Evolutionary conservation across 2,113 vertebrate species (phyloP).

Genomic region (Rhinoderma darwinii): DNA sequence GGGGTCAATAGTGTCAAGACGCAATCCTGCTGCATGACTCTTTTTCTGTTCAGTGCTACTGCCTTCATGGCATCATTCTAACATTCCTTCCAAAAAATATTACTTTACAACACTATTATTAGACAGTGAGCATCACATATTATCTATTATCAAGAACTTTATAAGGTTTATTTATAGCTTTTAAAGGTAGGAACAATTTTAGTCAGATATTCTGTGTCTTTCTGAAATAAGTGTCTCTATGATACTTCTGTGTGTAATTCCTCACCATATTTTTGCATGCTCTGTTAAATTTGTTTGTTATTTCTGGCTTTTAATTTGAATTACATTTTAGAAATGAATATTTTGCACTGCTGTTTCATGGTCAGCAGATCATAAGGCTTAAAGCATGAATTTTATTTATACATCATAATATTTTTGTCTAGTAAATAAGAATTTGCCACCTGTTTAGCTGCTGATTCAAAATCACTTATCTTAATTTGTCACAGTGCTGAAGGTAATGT

Average conservation of each 20-base stretch:
- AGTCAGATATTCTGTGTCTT: background rate
- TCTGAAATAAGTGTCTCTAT: background rate
- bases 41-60: too few species aligned
- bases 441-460: constrained; percentile 54
- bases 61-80: too few species aligned
- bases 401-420: constrained; percentile 41
- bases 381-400: constrained; percentile 40
- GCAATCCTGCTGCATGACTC: too few species aligned
- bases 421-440: constrained; percentile 52
- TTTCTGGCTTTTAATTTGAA: constrained; percentile 40
- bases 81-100: too few species aligned
- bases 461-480: constrained; percentile 52
- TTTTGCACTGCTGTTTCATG: constrained; percentile 32
- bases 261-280: background rate
- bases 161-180: background rate
- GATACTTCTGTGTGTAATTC: constrained; percentile 18
- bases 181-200: background rate
- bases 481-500: constrained; percentile 37
- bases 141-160: too few species aligned
- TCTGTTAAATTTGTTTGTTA: constrained; percentile 39
- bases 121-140: too few species aligned
- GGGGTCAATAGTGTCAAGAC: too few species aligned
- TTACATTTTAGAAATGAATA: constrained; percentile 18
- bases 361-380: constrained; percentile 39
- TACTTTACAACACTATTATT: too few species aligned